Conservation (phyloP, 2,797 vertebrate genomes). For the Jordanella pulchra region DNA sequence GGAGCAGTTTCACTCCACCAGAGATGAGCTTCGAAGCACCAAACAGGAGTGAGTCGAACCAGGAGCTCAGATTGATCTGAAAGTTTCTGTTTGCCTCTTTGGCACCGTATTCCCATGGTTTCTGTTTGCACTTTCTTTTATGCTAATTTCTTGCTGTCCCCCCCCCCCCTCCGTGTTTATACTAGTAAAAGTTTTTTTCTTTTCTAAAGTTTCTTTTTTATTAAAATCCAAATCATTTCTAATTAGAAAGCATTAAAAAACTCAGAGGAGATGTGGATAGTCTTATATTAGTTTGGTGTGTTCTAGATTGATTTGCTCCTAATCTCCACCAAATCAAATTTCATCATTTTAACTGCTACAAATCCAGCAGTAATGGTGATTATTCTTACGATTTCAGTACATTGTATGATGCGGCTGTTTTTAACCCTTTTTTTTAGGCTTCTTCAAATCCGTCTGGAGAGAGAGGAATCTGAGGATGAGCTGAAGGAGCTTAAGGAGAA, state of each 20-base stretch:
- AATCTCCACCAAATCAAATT: constrained; percentile 18
- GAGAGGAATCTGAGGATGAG: constrained; percentile 93
- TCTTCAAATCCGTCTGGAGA: constrained; percentile 88
- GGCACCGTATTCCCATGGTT: constrained; percentile 18
- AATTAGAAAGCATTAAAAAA: not conserved
- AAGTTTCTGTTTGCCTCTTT: constrained; percentile 5
- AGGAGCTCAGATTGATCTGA: not conserved
- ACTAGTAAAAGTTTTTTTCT: not conserved
- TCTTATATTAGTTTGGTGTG: constrained; percentile 34
- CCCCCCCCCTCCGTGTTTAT: constrained; percentile 14
- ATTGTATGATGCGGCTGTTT: not conserved
- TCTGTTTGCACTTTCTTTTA: constrained; percentile 31
- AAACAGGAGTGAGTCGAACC: constrained; percentile 87
- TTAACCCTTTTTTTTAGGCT: constrained; percentile 77
- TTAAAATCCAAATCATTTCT: not conserved
- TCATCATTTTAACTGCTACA: constrained; percentile 17
- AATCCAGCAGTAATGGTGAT: constrained; percentile 16
- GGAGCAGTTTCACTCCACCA: constrained; percentile 89
- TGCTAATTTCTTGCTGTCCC: constrained; percentile 54
- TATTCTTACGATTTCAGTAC: not conserved
- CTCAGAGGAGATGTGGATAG: constrained; percentile 42
- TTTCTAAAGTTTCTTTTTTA: not conserved
- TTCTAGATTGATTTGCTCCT: constrained; percentile 5
- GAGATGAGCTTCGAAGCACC: constrained; percentile 86
- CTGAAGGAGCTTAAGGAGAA: constrained; percentile 84